Evolutionary conservation across 2,888 invertebrate species (phyloP).

Genomic region (Agrypnus murinus): DNA sequence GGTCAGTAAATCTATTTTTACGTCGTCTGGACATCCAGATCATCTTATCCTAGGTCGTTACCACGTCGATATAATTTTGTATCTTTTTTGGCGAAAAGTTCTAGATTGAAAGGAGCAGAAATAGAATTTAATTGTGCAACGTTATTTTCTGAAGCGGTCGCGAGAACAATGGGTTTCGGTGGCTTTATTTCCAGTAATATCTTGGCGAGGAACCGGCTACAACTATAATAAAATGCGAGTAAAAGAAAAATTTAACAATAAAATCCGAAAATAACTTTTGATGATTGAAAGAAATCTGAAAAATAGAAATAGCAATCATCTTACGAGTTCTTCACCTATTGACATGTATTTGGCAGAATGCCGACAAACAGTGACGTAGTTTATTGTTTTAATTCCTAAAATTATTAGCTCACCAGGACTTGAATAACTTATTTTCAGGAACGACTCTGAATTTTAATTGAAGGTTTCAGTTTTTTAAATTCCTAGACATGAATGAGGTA

Average conservation of each 20-base stretch:
- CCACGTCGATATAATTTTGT: constrained; percentile 44
- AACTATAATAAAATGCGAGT: constrained; percentile 19
- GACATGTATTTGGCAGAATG: constrained; percentile 52
- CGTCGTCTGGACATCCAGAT: constrained; percentile 40
- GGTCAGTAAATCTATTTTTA: constrained; percentile 51
- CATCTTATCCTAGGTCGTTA: constrained; percentile 50
- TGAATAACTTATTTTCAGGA: not conserved
- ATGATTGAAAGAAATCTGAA: constrained; percentile 53
- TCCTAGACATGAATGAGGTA: constrained; percentile 22
- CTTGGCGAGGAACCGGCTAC: not conserved
- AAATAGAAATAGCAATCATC: constrained; percentile 55
- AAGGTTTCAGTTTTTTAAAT: constrained; percentile 13
- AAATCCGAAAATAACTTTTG: constrained; percentile 22
- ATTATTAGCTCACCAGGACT: not conserved
- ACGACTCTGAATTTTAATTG: constrained; percentile 2
- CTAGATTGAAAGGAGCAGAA: constrained; percentile 21
- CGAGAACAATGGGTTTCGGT: constrained; percentile 20
- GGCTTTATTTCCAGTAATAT: not conserved
- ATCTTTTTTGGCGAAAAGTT: constrained; percentile 45
- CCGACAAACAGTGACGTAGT: constrained; percentile 28
- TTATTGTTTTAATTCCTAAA: not conserved
- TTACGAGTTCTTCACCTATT: constrained; percentile 54
- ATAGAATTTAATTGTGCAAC: constrained; percentile 36
- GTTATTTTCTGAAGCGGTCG: constrained; percentile 22
- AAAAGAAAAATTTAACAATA: not conserved